phyloP scores from a whole-genome alignment of 92 coral and sea anemone genomes.

The Epizoanthus stellaris region DNA sequence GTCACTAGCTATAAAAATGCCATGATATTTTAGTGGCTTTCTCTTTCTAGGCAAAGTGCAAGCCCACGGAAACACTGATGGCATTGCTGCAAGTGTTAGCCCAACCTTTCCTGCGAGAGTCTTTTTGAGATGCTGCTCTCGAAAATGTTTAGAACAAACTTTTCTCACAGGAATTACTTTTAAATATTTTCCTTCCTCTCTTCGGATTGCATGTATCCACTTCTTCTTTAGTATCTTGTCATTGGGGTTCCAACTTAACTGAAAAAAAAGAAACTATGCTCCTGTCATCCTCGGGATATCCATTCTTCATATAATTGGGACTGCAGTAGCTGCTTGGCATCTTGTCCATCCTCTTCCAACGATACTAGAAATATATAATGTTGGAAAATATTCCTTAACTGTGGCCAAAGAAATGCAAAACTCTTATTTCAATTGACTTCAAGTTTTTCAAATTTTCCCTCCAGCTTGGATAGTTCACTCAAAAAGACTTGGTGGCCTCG shows the following conservation, averaged over 20 bases:
- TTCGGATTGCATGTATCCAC: constrained; percentile 71
- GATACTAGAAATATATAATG: no score
- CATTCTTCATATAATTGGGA: constrained; percentile 3
- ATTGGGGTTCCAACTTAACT: constrained; percentile 42
- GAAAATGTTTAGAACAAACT: constrained; percentile 78
- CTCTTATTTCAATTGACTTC: no score
- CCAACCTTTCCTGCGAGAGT: constrained; percentile 60
- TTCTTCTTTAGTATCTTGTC: constrained; percentile 48
- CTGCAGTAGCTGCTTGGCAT: not conserved
- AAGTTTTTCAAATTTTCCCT: no score
- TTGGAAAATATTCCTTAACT: no score
- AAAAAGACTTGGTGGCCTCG: no score
- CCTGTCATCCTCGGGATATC: constrained; percentile 38
- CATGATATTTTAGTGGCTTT: constrained; percentile 35
- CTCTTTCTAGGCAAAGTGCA: constrained; percentile 68
- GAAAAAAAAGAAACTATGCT: constrained; percentile 40
- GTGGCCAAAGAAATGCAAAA: no score
- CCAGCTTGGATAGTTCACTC: no score
- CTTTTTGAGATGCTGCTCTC: constrained; percentile 58
- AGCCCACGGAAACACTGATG: constrained; percentile 66
- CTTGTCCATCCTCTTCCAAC: no score
- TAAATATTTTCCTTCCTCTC: constrained; percentile 64
- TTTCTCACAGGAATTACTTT: constrained; percentile 49
- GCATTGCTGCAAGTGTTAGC: constrained; percentile 61
- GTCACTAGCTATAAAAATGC: no score